Evolutionary conservation across 2,113 vertebrate genomes (phyloP).

Genomic region (Sula dactylatra): DNA sequence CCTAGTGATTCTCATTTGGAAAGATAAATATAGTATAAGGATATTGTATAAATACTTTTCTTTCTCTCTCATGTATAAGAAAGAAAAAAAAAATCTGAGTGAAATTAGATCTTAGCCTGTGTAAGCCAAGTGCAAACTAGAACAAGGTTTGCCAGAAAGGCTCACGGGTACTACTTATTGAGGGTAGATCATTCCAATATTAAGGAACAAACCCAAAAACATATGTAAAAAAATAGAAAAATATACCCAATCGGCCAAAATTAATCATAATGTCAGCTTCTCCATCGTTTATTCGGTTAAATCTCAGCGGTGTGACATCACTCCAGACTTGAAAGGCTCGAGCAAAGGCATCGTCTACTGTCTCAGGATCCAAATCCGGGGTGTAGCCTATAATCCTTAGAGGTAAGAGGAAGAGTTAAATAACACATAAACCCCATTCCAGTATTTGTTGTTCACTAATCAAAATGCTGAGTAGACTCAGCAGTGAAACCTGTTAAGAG

Average conservation of each 20-base stretch:
- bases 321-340: slow-evolving; percentile 98
- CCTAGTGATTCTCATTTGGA: background rate
- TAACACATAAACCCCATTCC: background rate
- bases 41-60: background rate
- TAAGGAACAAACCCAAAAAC: background rate
- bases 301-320: slow-evolving; percentile 88
- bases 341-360: slow-evolving; percentile 92
- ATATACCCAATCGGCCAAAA: slow-evolving; percentile 96
- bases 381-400: slow-evolving; percentile 91
- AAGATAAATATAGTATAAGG: background rate
- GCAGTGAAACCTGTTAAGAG: background rate
- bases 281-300: slow-evolving; percentile 88
- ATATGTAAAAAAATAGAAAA: background rate
- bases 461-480: background rate
- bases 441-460: background rate
- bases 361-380: slow-evolving; percentile 90
- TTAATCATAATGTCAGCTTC: slow-evolving; percentile 99
- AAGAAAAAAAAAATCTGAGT: background rate
- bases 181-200: background rate
- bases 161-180: background rate
- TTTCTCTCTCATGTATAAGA: background rate
- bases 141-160: slow-evolving; percentile 1
- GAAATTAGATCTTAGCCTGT: background rate
- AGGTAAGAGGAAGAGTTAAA: background rate
- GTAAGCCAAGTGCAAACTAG: slow-evolving; percentile 3